Evolutionary conservation across 2,113 vertebrate species (phyloP), one percentile per base, ranked within the genome.

Genomic region (Alces alces): DNA sequence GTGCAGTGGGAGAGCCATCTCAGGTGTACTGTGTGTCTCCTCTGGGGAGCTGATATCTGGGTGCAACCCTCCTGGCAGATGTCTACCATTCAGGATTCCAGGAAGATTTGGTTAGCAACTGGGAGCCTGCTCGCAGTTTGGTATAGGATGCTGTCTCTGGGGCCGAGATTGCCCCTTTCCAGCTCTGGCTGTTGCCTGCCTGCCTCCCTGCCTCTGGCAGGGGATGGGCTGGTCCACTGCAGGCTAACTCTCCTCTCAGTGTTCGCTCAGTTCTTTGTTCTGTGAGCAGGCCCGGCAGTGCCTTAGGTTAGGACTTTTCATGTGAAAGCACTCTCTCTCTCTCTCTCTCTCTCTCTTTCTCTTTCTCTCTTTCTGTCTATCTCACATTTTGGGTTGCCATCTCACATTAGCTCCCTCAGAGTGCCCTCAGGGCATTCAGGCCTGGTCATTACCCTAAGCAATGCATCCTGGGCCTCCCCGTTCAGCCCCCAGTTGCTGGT

Each of bases 201-300:
- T 70, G 64, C 19, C n/a, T 70, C 21, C 36, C 21, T 70, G 11
- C 64, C 33, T 70, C n/a, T 10, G 21, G n/a, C 19, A 21, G 17
- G 19, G 2, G n/a, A 21, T 70, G 17, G 64, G 19, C 19, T 1
- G 0, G n/a, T 70, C 19, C 2, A 3, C 64, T 70, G 64, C n/a
- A 9, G 21, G 17, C n/a, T 70, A 23, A 21, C n/a, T 70, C n/a
- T 23, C n/a, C 19, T 70, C 64, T 70, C 47, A n/a, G 64, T 70
- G 36, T 70, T 70, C n/a, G 2, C 64, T 70, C 64, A 70, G 64
- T 70, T 19, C n/a, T 70, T 70, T 70, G 64, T 70, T 70, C n/a
- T 66, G n/a, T 70, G 64, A 70, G 64, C 64, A 70, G n/a, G n/a
- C 21, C n/a, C 0, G 9, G 19, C n/a, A 21, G 4, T 70, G 64